Evolutionary conservation across 2,113 vertebrate species (phyloP).

Genomic region (Typhlomys cinereus): DNA sequence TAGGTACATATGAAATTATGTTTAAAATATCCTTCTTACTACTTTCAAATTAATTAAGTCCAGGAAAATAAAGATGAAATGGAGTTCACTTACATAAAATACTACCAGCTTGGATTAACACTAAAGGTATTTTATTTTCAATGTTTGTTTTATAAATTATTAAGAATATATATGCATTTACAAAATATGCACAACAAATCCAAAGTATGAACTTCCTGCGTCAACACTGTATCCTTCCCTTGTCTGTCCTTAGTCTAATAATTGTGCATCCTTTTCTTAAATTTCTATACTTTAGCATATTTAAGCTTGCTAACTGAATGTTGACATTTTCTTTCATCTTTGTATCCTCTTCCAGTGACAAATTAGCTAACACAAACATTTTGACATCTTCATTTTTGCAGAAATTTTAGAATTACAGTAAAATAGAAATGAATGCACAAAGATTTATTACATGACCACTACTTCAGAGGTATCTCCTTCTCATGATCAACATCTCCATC

Average conservation of each 20-base stretch:
- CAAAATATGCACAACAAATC: not conserved
- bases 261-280: not conserved
- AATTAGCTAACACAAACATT: not conserved
- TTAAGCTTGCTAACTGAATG: not conserved
- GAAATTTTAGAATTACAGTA: not conserved
- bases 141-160: not conserved
- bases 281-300: not conserved
- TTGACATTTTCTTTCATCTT: not conserved
- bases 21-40: not conserved
- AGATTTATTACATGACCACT: not conserved
- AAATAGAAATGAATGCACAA: not conserved
- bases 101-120: not conserved
- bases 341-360: not conserved
- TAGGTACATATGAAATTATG: not conserved
- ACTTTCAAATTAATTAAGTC: not conserved
- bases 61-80: not conserved
- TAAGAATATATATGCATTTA: not conserved
- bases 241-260: not conserved
- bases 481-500: not conserved
- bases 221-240: fast-evolving
- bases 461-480: no score
- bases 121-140: not conserved
- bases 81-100: not conserved
- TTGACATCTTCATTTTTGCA: not conserved
- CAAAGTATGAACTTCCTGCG: not conserved